phyloP scores from a whole-genome alignment of 2,113 vertebrate species.

The Pelobates fuscus region DNA sequence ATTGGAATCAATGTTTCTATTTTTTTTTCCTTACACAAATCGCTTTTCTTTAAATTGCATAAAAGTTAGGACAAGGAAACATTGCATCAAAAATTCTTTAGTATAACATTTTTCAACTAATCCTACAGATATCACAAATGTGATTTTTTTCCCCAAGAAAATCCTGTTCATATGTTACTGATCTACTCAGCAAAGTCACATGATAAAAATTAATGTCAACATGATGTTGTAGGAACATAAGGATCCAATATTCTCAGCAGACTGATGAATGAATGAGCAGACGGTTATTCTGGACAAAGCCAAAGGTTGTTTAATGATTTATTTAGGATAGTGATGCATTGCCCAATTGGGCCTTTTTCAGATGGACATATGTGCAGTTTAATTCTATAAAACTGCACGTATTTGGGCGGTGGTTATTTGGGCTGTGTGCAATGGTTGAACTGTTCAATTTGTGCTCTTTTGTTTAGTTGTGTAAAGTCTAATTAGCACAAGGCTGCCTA shows the following conservation, averaged over 20 bases:
- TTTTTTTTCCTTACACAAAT: background rate
- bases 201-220: conserved; percentile 25
- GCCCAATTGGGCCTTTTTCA: conserved; percentile 20
- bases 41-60: background rate
- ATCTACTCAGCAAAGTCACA: conserved; percentile 16
- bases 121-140: background rate
- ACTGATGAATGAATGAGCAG: conserved; percentile 24
- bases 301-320: conserved; percentile 39
- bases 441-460: conserved; percentile 13
- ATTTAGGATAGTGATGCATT: conserved; percentile 30
- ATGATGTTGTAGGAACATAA: conserved; percentile 29
- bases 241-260: conserved; percentile 28
- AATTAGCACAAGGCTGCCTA: conserved; percentile 23
- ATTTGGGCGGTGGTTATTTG: background rate
- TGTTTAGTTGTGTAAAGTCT: background rate
- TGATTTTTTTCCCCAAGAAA: background rate
- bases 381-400: conserved; percentile 2
- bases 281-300: conserved; percentile 27
- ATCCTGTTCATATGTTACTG: background rate
- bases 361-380: conserved; percentile 26
- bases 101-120: background rate
- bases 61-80: background rate
- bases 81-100: background rate
- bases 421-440: background rate
- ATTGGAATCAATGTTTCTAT: conserved; percentile 10